Evolutionary conservation across 2,888 invertebrate genomes (phyloP).

Genomic region (Pammene aurita): DNA sequence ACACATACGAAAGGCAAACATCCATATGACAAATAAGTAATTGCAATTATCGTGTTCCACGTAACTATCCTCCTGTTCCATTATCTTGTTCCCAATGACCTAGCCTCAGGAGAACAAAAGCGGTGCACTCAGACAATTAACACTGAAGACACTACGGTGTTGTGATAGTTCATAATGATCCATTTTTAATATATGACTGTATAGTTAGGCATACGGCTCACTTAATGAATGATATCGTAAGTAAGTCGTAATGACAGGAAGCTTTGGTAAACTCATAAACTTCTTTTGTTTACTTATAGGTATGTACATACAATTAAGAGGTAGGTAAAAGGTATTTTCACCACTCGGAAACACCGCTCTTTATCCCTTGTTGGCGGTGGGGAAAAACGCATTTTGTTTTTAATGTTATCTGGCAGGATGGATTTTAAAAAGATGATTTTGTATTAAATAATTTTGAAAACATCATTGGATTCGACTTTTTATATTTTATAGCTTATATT

Average conservation of each 20-base stretch:
- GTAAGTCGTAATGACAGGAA: conserved; percentile 10
- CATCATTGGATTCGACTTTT: no score
- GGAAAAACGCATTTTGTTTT: no score
- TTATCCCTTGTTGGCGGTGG: no score
- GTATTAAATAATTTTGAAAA: no score
- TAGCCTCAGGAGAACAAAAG: conserved; percentile 24
- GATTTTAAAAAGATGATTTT: no score
- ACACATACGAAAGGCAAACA: not conserved
- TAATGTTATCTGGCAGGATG: no score
- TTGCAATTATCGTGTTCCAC: not conserved
- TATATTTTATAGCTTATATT: no score
- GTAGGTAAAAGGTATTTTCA: no score
- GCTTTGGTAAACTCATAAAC: not conserved
- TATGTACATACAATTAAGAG: no score
- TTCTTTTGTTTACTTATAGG: no score
- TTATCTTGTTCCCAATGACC: conserved; percentile 32
- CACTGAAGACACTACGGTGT: conserved; percentile 15
- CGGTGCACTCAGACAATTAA: conserved; percentile 12
- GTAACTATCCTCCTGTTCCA: conserved; percentile 21
- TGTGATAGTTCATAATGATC: conserved; percentile 29
- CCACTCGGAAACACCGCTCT: no score
- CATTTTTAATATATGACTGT: conserved; percentile 22
- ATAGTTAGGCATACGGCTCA: conserved; percentile 1
- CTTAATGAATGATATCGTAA: conserved; percentile 16
- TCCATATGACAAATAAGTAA: conserved; percentile 7